Conservation (phyloP, 92 coral and sea anemone genomes). For the Heteractis magnifica region DNA sequence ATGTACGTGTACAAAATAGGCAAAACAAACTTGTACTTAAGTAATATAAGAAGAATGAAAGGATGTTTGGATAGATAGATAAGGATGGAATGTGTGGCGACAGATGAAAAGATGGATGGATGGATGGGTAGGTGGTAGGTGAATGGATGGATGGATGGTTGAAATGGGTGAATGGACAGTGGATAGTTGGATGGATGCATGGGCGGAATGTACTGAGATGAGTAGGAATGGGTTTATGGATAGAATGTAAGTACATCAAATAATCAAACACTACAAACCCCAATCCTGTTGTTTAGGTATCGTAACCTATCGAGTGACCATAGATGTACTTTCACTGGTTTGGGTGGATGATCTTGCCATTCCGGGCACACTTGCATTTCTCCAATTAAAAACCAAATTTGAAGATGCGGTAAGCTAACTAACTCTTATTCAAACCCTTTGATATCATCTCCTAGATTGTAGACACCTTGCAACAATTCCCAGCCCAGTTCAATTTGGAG, state of each 20-base stretch:
- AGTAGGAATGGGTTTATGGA: not conserved
- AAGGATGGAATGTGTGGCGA: not conserved
- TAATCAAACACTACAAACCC: not conserved
- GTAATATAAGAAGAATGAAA: not conserved
- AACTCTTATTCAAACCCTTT: too few species aligned
- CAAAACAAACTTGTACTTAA: too few species aligned
- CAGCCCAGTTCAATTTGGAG: too few species aligned
- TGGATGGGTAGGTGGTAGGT: not conserved
- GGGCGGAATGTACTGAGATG: not conserved
- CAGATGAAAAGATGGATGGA: not conserved
- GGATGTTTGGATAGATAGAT: not conserved
- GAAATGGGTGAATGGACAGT: not conserved
- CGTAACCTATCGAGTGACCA: constrained; percentile 62
- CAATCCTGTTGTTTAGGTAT: constrained; percentile 44
- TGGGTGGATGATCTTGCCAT: constrained; percentile 65
- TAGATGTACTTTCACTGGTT: constrained; percentile 50
- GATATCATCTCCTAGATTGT: too few species aligned
- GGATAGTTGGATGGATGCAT: not conserved
- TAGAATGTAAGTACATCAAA: not conserved
- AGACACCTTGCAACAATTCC: too few species aligned
- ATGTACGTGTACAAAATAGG: too few species aligned
- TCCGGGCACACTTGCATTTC: constrained; percentile 59
- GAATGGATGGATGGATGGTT: not conserved
- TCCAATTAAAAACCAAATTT: constrained; percentile 68
- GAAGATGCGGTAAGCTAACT: constrained; percentile 61